A percentile compares a stretch with the other conserved stretches of the same genome.
phyloP scores from a whole-genome alignment of 2,797 vertebrate genomes.

The Clarias platycephalus region DNA sequence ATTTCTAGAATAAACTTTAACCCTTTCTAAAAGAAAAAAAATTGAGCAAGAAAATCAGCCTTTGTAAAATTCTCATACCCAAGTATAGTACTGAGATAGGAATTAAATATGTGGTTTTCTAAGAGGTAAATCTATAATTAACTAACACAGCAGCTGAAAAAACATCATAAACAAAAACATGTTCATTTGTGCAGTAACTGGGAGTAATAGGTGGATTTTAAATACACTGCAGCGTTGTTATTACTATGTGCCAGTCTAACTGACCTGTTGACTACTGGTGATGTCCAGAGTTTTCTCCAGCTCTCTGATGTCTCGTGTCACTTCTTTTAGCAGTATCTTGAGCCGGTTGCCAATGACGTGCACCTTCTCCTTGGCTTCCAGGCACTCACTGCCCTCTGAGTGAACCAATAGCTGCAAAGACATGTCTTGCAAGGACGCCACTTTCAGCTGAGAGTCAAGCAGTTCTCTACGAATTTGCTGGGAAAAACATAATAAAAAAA shows the following conservation, averaged over 20 bases:
- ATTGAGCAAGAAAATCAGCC: neutral
- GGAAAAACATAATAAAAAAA: slow-evolving; percentile 2
- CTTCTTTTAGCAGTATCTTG: slow-evolving; percentile 88
- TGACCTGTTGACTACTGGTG: slow-evolving; percentile 92
- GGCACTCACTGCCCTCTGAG: slow-evolving; percentile 85
- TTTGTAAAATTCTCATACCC: neutral
- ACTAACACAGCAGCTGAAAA: neutral
- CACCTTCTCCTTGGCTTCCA: slow-evolving; percentile 97
- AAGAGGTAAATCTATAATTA: neutral
- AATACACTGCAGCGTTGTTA: neutral
- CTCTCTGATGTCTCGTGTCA: slow-evolving; percentile 84
- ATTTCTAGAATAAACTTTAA: neutral
- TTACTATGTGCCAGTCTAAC: neutral
- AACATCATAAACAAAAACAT: neutral
- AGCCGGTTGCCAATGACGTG: slow-evolving; percentile 95
- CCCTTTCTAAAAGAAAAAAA: neutral
- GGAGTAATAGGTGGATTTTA: neutral
- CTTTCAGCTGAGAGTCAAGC: slow-evolving; percentile 88
- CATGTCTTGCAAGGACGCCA: slow-evolving; percentile 90
- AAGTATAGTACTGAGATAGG: neutral
- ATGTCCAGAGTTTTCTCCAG: slow-evolving; percentile 85
- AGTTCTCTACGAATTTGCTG: slow-evolving; percentile 94
- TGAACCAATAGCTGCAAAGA: slow-evolving; percentile 89
- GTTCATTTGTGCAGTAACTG: neutral
- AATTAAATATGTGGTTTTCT: neutral